Evolutionary conservation across 2,113 vertebrate species (phyloP).

Genomic region (Eudyptes chrysolophus): DNA sequence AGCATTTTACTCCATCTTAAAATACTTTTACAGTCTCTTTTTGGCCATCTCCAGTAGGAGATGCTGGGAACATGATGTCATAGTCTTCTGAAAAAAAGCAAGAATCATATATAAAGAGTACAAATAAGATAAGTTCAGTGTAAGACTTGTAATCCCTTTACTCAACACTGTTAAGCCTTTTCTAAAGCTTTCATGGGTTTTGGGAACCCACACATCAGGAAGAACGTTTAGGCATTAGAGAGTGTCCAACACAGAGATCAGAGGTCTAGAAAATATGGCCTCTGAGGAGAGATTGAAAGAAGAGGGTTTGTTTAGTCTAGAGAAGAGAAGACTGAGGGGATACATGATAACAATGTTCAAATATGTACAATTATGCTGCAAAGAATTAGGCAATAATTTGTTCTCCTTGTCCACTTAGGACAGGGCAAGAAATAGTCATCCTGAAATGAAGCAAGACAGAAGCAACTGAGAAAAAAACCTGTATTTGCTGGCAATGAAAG

Average conservation of each 20-base stretch:
- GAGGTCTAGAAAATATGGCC: conserved; percentile 27
- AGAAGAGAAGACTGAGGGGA: conserved; percentile 4
- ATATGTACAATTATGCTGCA: not conserved
- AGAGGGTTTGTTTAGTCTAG: conserved; percentile 54
- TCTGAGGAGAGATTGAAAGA: not conserved
- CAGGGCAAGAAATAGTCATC: not conserved
- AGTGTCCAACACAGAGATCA: not conserved
- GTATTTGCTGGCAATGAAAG: not conserved
- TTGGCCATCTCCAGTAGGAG: not conserved
- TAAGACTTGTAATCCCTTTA: not conserved
- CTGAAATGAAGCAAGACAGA: not conserved
- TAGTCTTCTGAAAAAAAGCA: not conserved
- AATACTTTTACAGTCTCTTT: conserved; percentile 40
- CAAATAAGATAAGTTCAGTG: not conserved
- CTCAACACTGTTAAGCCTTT: not conserved
- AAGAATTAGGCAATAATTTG: not conserved
- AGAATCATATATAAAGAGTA: not conserved
- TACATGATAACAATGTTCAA: conserved; percentile 26
- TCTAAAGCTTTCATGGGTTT: not conserved
- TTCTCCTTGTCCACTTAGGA: not conserved
- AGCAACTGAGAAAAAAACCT: not conserved
- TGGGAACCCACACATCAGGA: not conserved
- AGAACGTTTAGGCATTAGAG: not conserved
- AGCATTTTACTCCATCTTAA: conserved; percentile 35
- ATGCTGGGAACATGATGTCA: conserved; percentile 52